phyloP scores from a whole-genome alignment of 1,140 invertebrate species.

The honey bee (Apis mellifera) region DNA sequence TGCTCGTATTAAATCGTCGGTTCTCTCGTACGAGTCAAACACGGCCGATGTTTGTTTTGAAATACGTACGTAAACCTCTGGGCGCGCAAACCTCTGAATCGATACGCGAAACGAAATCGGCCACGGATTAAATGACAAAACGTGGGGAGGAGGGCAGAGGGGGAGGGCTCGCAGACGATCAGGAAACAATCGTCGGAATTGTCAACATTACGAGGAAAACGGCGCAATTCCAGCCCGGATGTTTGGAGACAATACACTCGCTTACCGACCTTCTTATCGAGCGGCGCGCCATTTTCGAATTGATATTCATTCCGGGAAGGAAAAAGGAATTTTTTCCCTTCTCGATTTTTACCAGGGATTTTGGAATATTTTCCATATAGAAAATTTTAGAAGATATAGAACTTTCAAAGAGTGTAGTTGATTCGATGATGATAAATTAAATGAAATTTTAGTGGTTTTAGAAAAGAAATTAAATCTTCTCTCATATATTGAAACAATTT shows the following conservation, averaged over 20 bases:
- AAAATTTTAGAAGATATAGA: too few species aligned
- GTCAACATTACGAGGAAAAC: conserved; percentile 3
- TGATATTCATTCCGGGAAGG: not conserved
- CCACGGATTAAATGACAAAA: conserved; percentile 47
- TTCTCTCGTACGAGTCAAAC: conserved; percentile 26
- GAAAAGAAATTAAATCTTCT: too few species aligned
- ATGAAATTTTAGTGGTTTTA: too few species aligned
- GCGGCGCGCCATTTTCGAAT: too few species aligned
- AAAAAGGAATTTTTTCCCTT: not conserved
- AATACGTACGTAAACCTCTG: conserved; percentile 35
- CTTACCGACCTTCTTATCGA: conserved; percentile 14
- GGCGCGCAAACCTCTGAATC: conserved; percentile 9
- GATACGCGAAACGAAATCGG: conserved; percentile 37
- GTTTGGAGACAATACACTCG: conserved; percentile 28
- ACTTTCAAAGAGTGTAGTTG: too few species aligned
- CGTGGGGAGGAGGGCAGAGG: not conserved
- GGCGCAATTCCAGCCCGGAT: conserved; percentile 15
- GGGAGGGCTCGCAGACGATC: conserved; percentile 5
- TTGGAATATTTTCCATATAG: too few species aligned
- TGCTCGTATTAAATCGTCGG: conserved; percentile 35
- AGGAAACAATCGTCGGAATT: conserved; percentile 4
- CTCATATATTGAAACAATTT: too few species aligned
- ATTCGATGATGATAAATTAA: too few species aligned
- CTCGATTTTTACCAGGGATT: not conserved
- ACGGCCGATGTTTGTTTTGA: conserved; percentile 42